Base-by-base conservation (phyloP, 1,140 invertebrate genomes). In the Euwallacea similis region DNA sequence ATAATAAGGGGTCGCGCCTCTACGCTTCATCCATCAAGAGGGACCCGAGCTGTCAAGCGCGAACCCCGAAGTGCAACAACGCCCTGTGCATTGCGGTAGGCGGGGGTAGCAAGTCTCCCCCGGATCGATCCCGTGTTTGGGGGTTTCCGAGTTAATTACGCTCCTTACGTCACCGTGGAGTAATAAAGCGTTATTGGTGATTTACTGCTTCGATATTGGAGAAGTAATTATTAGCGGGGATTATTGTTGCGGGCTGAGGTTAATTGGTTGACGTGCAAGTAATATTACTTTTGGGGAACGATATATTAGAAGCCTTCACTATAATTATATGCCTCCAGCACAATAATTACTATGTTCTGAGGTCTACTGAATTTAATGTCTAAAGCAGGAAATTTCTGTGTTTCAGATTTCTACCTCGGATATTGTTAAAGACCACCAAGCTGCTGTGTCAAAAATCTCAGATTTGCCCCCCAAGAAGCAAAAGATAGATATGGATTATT, bases 401-500 rank as follows among this genome's bases (percentile, higher is more conserved):
- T 80, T 80, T 59, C 75, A 81, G 78, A 76, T 81, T 16, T 67
- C 77, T 7, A 73, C 76, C 9, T 69, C 75, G 11, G 77, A 78
- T 42, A 58, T 78, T 8, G 72, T 79, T 42, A 79, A 79, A 50
- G 79, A 80, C 55, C 73, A 74, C 15, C 71, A 72, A 56, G 71
- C 71, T 10, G 56, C 56, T 7, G 42, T 64, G 9, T 62, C 71
- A 42, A n/a, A 53, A 8, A n/a, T 42, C 0, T 64, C 61, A 10
- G 79, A 81, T 16, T 68, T 79, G 10, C 78, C 79, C 21, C 66
- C 77, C 9, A 81, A 81, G 71, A 81, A 80, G 69, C 75, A 80
- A 54, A 81, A 79, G 72, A 56, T 80, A 8, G 76, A 77, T n/a
- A 50, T 50, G 6, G 76, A 77, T 42, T 76, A 76, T 50, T 46